Percentiles rank a stretch among this genome's conserved stretches.
Conservation (phyloP, 1,140 invertebrate species). For the Holcopasites calliopsidis region DNA sequence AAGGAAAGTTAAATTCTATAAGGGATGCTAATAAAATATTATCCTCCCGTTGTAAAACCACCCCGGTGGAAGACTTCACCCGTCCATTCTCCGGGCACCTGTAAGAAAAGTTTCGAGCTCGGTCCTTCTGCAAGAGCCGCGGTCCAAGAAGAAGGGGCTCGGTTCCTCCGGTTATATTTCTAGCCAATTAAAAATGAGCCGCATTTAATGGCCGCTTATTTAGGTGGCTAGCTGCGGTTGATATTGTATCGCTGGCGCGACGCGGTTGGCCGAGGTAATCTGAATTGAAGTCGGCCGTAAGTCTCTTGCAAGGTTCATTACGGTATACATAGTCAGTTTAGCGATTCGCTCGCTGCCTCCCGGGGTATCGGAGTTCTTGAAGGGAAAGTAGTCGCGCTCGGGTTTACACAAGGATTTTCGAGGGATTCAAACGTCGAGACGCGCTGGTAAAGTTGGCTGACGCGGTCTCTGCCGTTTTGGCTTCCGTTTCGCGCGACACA, state of each 20-base stretch:
- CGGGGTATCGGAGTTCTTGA: slow-evolving; percentile 52
- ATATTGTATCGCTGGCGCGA: neutral
- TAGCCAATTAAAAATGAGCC: neutral
- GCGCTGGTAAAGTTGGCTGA: slow-evolving; percentile 57
- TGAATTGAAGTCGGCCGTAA: neutral
- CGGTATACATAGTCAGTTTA: slow-evolving; percentile 44
- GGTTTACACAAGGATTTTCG: slow-evolving; percentile 61
- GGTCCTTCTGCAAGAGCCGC: too few relatives aligned
- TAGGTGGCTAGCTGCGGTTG: too few relatives aligned
- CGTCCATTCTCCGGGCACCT: too few relatives aligned
- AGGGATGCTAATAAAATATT: too few relatives aligned
- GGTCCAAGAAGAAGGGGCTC: too few relatives aligned
- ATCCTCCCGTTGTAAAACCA: too few relatives aligned
- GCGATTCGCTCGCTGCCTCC: slow-evolving; percentile 49
- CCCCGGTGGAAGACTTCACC: too few relatives aligned
- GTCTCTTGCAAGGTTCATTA: slow-evolving; percentile 16
- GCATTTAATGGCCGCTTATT: neutral
- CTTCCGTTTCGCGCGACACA: slow-evolving; percentile 58
- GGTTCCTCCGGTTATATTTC: too few relatives aligned
- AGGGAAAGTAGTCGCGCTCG: slow-evolving; percentile 21
- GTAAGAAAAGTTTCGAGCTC: too few relatives aligned
- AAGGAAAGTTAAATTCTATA: too few relatives aligned
- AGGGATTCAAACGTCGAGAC: slow-evolving; percentile 59
- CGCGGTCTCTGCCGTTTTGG: slow-evolving; percentile 53
- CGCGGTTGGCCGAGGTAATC: neutral